Percentiles rank a stretch among this genome's conserved stretches.
These are phyloP conservation scores for Rhabdomys dilectus DNA, from an alignment of 2,113 vertebrate species.

Conservation along the genomic window DNA sequence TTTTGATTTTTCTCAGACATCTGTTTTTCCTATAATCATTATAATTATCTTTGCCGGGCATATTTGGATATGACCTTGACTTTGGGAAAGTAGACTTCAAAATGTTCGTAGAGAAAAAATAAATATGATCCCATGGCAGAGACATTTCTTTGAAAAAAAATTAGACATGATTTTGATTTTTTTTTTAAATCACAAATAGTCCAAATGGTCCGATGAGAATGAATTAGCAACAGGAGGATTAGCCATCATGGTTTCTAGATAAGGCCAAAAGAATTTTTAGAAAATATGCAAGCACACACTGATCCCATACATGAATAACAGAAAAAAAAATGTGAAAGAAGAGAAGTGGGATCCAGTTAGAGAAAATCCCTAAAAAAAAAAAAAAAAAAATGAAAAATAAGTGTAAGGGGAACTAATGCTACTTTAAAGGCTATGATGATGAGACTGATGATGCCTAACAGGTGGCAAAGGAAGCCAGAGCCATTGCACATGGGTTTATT, in stretches of 20 bases:
- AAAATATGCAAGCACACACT: slow-evolving; percentile 36
- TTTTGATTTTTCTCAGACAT: slow-evolving; percentile 77
- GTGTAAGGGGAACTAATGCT: neutral
- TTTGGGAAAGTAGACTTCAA: slow-evolving; percentile 77
- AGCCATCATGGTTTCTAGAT: slow-evolving; percentile 5
- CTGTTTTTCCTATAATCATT: slow-evolving; percentile 81
- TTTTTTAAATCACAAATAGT: slow-evolving; percentile 67
- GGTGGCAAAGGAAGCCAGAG: neutral
- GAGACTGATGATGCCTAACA: neutral
- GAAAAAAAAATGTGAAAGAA: neutral
- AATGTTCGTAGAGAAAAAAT: slow-evolving; percentile 73
- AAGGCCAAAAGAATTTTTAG: slow-evolving; percentile 45
- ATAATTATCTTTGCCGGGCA: slow-evolving; percentile 76
- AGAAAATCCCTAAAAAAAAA: neutral
- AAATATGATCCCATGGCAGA: slow-evolving; percentile 70
- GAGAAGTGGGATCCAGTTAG: neutral
- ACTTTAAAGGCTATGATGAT: neutral
- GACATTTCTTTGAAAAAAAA: slow-evolving; percentile 42
- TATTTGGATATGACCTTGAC: slow-evolving; percentile 78
- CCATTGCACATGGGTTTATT: neutral
- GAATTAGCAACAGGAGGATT: slow-evolving; percentile 53
- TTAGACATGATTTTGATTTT: slow-evolving; percentile 42
- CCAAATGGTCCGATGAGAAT: slow-evolving; percentile 71
- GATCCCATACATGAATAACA: neutral
- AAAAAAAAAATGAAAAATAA: rapidly evolving